Evolutionary conservation across 2,888 invertebrate species (phyloP).

Genomic region (Pristionchus entomophagus): DNA sequence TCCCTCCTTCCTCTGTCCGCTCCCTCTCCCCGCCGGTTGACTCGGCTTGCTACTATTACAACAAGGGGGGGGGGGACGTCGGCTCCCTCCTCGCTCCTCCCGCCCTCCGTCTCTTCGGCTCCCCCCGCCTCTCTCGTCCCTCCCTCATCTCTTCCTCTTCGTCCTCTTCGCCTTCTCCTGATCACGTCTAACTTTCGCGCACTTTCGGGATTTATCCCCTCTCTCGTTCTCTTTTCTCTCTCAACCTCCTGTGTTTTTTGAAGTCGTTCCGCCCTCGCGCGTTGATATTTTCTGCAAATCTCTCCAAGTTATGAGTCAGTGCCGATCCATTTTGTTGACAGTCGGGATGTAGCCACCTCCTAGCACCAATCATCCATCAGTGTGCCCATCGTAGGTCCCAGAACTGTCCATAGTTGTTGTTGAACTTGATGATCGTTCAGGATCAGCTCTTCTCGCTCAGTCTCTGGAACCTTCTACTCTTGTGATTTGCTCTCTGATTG

Average conservation of each 20-base stretch:
- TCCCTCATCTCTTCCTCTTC: not conserved
- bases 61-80: slow-evolving; percentile 7
- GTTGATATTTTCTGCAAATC: not conserved
- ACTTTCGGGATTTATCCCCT: not conserved
- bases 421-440: no score
- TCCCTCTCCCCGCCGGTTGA: not conserved
- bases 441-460: not conserved
- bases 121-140: not conserved
- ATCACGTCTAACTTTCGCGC: slow-evolving; percentile 19
- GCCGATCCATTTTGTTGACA: not conserved
- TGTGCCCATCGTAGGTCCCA: no score
- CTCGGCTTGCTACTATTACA: slow-evolving; percentile 42
- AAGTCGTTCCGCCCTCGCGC: not conserved
- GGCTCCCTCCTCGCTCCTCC: not conserved
- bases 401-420: no score
- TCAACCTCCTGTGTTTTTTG: not conserved
- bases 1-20: not conserved
- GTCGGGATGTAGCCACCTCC: not conserved
- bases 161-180: not conserved
- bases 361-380: no score
- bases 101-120: not conserved
- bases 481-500: not conserved
- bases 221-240: not conserved
- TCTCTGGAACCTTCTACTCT: not conserved
- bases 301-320: not conserved